Evolutionary conservation across 2,113 vertebrate species (phyloP), one percentile per base, ranked within the genome.

Genomic region (Coptodon bakossiorum): DNA sequence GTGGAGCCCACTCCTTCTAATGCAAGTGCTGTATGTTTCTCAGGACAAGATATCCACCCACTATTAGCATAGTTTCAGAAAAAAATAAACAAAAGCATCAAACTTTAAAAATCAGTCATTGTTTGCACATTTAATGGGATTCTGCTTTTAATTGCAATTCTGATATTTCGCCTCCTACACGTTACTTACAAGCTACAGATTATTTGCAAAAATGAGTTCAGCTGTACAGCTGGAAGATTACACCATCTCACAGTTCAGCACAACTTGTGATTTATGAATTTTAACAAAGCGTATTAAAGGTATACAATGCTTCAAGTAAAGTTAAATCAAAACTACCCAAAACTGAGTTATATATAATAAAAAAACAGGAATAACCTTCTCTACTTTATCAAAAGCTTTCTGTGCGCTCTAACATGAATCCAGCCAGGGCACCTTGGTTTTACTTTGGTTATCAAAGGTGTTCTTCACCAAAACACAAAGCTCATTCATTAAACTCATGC

Each of bases 371-470:
- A 81, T 50, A 78, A 78, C 71, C 71, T 78, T 50, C 43, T 50
- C 43, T 50, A 54, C 57, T 10, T 61, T 19, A 80, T 88, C 61
- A 82, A 80, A 88, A 68, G 22, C 50, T 48, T 79, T 56, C 17
- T 24, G 12, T 27, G n/a, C 24, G n/a, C 45, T 48, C 43, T 43
- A 24, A 56, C 83, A 79, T 66, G 22, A 85, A 82, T 89, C 27
- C 45, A 88, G 53, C 68, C 68, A 24, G 85, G 91, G 78, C 86
- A 91, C 88, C 85, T 92, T 90, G 88, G 80, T 84, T 86, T 80
- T 22, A 82, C 36, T 84, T 61, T 54, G 19, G n/a, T 52, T 80
- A 78, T 82, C 66, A 86, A 85, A 86, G 80, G 16, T 13, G 24
- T 68, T 82, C 38, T 43, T 71, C 29, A 53, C 68, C 8, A 56